Evolutionary conservation across 2,113 vertebrate species (phyloP).

Genomic region (Phalacrocorax brasilianus): DNA sequence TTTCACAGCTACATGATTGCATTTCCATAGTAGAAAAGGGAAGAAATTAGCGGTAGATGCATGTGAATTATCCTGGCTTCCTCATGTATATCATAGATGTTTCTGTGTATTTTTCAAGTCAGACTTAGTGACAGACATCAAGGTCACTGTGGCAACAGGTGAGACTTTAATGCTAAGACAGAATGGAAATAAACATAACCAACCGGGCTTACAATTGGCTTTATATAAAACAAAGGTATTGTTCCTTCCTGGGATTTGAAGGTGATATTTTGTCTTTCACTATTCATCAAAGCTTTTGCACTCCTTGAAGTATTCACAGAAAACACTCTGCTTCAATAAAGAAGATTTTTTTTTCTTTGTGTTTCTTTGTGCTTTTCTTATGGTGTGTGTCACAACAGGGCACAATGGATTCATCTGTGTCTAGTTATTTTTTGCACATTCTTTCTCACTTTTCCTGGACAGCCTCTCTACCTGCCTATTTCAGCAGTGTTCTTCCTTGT

Average conservation of each 20-base stretch:
- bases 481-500: neutral
- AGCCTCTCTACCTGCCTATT: neutral
- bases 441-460: neutral
- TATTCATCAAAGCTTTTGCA: neutral
- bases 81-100: neutral
- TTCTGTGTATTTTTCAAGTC: neutral
- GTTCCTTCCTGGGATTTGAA: neutral
- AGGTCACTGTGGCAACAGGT: neutral
- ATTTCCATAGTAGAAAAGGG: neutral
- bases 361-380: neutral
- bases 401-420: neutral
- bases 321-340: neutral
- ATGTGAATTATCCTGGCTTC: neutral
- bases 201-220: neutral
- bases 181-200: neutral
- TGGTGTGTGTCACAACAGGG: neutral
- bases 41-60: neutral
- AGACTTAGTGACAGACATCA: neutral
- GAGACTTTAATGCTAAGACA: neutral
- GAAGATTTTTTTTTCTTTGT: neutral
- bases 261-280: neutral
- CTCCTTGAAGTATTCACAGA: neutral
- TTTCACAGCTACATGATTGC: neutral
- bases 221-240: neutral
- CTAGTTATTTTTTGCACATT: neutral